Evolutionary conservation across 2,888 invertebrate species (phyloP), one percentile per base, ranked within the genome.

Genomic region (Horisme vitalbata): DNA sequence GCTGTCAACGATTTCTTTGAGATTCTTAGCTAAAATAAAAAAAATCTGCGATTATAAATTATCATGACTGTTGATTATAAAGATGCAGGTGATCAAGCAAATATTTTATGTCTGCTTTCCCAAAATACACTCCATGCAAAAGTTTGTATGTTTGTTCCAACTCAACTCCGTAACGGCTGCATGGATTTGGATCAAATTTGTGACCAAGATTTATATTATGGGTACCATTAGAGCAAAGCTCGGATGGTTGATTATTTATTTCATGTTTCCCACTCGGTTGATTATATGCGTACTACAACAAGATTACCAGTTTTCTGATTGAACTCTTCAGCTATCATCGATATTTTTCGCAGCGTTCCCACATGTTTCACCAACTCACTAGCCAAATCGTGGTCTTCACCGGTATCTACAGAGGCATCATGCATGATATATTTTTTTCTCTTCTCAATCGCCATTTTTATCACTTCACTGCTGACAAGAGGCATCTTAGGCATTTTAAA

Each of bases 251-350:
- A n/a, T n/a, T n/a, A n/a, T n/a, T n/a, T n/a, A n/a, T n/a, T n/a
- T n/a, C n/a, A n/a, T n/a, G n/a, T n/a, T n/a, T n/a, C n/a, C n/a
- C n/a, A n/a, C n/a, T n/a, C n/a, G n/a, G n/a, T n/a, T 32, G 20
- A 4, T 4, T 7, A 8, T 20, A 20, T n/a, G 20, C 20, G 20
- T 20, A 1, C 20, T 23, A n/a, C n/a, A n/a, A n/a, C 2, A 28
- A 4, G 9, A n/a, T 45, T 59, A 88, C 88, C 88, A 36, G 88
- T 88, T 69, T 87, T 89, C 36, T 87, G 81, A 57, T 88, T 87
- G 52, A 89, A 88, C 46, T 88, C 88, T 52, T 89, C 88, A n/a
- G 88, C 88, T 41, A 89, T 88, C 8, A 88, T 56, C 1, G 89
- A 88, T 64, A 89, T 89, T 54, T 78, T 86, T 34, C 68, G 75